Evolutionary conservation across 2,888 invertebrate species (phyloP), one percentile per base, ranked within the genome.

Genomic region (Lithophane semibrunnea): DNA sequence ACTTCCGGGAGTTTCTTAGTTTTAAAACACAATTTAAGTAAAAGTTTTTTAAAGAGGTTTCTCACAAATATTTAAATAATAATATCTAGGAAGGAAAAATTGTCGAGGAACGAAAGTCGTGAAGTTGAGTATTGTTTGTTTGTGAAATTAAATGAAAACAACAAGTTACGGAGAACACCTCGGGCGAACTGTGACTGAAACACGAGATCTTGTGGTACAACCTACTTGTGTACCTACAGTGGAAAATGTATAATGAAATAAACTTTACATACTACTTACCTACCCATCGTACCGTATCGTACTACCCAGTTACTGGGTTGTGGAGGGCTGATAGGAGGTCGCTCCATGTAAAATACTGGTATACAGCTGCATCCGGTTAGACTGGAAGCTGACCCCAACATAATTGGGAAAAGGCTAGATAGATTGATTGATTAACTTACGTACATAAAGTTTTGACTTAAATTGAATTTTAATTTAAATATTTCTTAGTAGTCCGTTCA

Each of bases 121-220:
- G 13, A 61, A 7, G 16, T 21, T 24, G 37, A 72, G 47, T 2
- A n/a, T 24, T 21, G 10, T 44, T 52, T 52, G 24, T 49, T 64
- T 21, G 37, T 16, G 2, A 56, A 75, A 75, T 64, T 64, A 47
- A 54, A 37, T 13, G 37, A 42, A 66, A 49, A 76, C 24, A 49
- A 42, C 37, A 21, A 54, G 47, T 56, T 37, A 16, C 16, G 37
- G n/a, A 56, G 44, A 75, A 47, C 52, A 3, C 29, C 5, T 13
- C 18, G 16, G 12, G 60, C 5, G 54, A 56, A 21, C 24, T 47
- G 18, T 54, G 44, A 13, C 7, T n/a, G 1, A 52, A 61, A n/a
- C 42, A 29, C 29, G 10, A n/a, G 12, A 42, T 5, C 3, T 16
- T 18, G 29, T 29, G 52, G n/a, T 49, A 37, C 29, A 29, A 29